Evolutionary conservation across 1,140 invertebrate species (phyloP), one percentile per base, ranked within the genome.

Genomic region (Saccostrea echinata): DNA sequence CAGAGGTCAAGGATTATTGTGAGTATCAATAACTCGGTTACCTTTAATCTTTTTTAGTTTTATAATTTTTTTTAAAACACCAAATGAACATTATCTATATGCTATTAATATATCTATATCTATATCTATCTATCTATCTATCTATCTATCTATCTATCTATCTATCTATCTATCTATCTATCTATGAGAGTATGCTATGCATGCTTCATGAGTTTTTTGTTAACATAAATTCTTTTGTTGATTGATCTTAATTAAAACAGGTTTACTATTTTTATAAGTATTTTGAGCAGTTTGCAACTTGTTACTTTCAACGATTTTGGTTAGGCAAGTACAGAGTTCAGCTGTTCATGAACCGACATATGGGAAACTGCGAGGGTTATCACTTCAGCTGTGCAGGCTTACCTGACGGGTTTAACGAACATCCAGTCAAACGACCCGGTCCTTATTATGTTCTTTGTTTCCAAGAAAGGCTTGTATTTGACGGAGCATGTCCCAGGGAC

Each of bases 311-410:
- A 21, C 24, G 1, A 8, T n/a, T 21, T 64, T 21, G 21, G 0
- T 3, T n/a, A 64, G 57, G 57, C 57, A 64, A 64, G 57, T 71
- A 71, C 64, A 24, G 24, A 24, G 64, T 71, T 24, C 64, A 71
- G 27, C 24, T 30, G n/a, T 71, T 71, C 64, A 71, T 71, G 64
- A 71, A 71, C 24, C 64, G 64, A 71, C 64, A 71, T 3, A 71
- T 71, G 64, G 64, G 64, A 30, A 71, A 71, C 64, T 71, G 64
- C n/a, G n/a, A 71, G 1, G 64, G n/a, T 6, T 71, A 71, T 71
- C 64, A 71, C 64, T 71, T 71, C 27, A 71, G 64, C 24, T 71
- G 64, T 30, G 64, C 24, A 30, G 64, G 64, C 21, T 30, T 71
- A 71, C 64, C 64, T 71, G 64, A 71, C 64, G 27, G 64, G 24